Conservation (phyloP, 2,113 vertebrate genomes). For the Odocoileus virginianus region DNA sequence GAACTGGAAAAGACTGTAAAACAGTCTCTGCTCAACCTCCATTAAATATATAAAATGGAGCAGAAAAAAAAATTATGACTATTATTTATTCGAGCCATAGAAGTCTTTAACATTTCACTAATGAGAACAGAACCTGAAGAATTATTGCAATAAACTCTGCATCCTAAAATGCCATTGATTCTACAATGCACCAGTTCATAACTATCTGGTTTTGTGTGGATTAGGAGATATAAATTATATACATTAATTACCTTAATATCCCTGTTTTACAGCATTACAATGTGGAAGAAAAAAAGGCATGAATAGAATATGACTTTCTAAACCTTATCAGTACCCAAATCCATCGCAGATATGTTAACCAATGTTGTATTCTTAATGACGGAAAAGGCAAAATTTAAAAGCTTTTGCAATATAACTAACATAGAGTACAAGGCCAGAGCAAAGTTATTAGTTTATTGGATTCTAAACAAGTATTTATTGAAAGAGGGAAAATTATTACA, state of each 20-base stretch:
- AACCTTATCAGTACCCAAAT: background rate
- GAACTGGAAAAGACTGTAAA: background rate
- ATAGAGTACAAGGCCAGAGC: background rate
- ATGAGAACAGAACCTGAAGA: background rate
- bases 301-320: background rate
- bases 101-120: background rate
- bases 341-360: background rate
- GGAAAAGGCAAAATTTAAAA: background rate
- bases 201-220: background rate
- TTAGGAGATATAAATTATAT: background rate
- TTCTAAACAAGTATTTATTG: background rate
- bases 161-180: background rate
- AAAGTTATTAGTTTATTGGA: background rate
- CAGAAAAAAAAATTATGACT: background rate
- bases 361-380: background rate
- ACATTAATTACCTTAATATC: background rate
- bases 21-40: background rate
- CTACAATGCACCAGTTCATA: background rate
- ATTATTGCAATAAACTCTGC: background rate
- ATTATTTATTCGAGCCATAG: background rate
- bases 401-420: background rate
- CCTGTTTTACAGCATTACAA: background rate
- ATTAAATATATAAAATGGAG: background rate
- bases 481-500: background rate
- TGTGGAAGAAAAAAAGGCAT: background rate